Evolutionary conservation across 2,888 invertebrate species (phyloP).

Genomic region (Actias luna): DNA sequence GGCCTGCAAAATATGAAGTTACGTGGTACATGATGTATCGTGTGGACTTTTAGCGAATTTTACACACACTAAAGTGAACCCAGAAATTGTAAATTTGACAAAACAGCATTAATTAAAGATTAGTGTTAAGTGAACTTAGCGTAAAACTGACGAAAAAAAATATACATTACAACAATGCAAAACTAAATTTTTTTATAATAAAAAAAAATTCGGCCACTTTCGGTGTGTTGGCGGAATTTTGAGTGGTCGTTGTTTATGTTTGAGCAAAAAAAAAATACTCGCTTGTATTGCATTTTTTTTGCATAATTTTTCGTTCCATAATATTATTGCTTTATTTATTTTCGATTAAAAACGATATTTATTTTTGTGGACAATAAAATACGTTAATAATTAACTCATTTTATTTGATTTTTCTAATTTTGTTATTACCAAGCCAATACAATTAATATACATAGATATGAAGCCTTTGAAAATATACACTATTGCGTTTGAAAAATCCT

Average conservation of each 20-base stretch:
- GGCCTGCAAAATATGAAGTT: slow-evolving; percentile 1
- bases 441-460: too few relatives aligned
- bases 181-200: slow-evolving; percentile 40
- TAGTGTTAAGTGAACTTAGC: slow-evolving; percentile 45
- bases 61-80: slow-evolving; percentile 61
- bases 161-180: slow-evolving; percentile 25
- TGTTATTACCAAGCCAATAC: too few relatives aligned
- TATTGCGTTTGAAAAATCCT: too few relatives aligned
- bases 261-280: neutral
- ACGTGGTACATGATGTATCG: slow-evolving; percentile 21
- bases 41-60: slow-evolving; percentile 43
- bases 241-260: neutral
- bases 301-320: too few relatives aligned
- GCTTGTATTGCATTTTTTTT: neutral
- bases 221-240: slow-evolving; percentile 15
- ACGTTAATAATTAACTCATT: neutral
- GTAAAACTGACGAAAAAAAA: slow-evolving; percentile 24
- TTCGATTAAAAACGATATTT: too few relatives aligned
- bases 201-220: slow-evolving; percentile 45
- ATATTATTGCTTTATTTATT: too few relatives aligned
- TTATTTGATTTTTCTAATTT: neutral
- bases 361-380: neutral
- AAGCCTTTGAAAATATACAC: too few relatives aligned
- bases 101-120: slow-evolving; percentile 36
- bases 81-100: slow-evolving; percentile 59